These are phyloP conservation scores for Drosophila sp. DNA, from an alignment of 1,140 invertebrate species.

Conservation along the genomic window DNA sequence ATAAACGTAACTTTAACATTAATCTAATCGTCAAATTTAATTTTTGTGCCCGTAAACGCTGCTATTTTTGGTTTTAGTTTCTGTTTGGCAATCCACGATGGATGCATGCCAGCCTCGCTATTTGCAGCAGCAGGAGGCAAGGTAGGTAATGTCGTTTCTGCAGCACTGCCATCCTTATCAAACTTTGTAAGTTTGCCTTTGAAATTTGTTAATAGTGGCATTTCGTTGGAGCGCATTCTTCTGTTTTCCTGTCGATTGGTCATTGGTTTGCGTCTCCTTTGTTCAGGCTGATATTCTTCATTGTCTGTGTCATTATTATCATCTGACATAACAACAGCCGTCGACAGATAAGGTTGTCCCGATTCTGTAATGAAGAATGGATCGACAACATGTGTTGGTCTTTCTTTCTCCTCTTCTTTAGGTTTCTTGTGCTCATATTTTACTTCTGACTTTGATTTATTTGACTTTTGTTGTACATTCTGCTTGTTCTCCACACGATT, in stretches of 20 bases:
- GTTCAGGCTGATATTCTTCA: constrained; percentile 12
- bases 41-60: constrained; percentile 81
- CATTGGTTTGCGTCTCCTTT: neutral
- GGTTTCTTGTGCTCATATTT: constrained; percentile 5
- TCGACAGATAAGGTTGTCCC: constrained; percentile 86
- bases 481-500: neutral
- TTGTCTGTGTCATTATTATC: constrained; percentile 46
- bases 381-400: constrained; percentile 84
- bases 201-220: constrained; percentile 55
- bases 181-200: constrained; percentile 82
- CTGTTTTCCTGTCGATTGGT: constrained; percentile 10
- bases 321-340: constrained; percentile 82
- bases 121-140: neutral
- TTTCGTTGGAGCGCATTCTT: constrained; percentile 33
- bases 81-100: constrained; percentile 88
- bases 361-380: constrained; percentile 87
- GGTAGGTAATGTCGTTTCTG: neutral
- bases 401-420: constrained; percentile 29
- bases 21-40: constrained; percentile 75
- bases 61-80: constrained; percentile 75
- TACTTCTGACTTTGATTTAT: neutral
- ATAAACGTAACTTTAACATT: constrained; percentile 35
- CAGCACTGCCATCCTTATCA: constrained; percentile 52
- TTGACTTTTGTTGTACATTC: neutral
- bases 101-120: constrained; percentile 84